Evolutionary conservation across 2,113 vertebrate species (phyloP).

Genomic region (Ornithorhynchus anatinus): DNA sequence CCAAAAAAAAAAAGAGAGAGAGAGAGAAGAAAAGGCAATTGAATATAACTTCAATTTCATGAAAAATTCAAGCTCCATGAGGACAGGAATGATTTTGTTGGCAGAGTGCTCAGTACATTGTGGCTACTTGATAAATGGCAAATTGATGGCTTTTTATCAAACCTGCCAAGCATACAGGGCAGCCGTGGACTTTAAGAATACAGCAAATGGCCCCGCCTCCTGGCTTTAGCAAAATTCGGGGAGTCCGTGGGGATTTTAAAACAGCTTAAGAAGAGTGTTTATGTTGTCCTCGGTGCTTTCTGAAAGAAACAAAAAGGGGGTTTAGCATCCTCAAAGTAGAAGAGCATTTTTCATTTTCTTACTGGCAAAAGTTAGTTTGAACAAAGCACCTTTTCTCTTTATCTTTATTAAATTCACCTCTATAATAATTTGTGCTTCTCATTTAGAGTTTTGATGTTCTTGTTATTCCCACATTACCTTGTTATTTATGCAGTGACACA

Average conservation of each 20-base stretch:
- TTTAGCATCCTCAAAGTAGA: constrained; percentile 10
- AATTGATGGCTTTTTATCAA: not conserved
- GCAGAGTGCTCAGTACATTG: not conserved
- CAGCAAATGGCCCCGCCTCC: not conserved
- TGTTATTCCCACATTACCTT: constrained; percentile 2
- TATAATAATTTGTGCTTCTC: constrained; percentile 6
- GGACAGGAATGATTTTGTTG: not conserved
- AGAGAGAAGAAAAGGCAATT: not conserved
- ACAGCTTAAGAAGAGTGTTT: not conserved
- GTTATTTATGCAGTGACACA: constrained; percentile 8
- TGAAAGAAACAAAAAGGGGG: not conserved
- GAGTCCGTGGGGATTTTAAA: not conserved
- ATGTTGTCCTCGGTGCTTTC: constrained; percentile 15
- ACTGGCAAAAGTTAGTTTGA: constrained; percentile 2
- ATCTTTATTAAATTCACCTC: constrained; percentile 29
- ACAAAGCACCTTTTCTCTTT: constrained; percentile 7
- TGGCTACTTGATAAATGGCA: constrained; percentile 6
- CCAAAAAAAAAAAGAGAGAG: not conserved
- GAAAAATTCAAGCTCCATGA: constrained; percentile 16
- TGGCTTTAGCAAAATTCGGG: not conserved
- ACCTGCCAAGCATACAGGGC: not conserved
- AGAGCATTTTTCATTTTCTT: not conserved
- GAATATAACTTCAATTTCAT: not conserved
- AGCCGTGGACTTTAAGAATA: not conserved
- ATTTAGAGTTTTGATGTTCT: not conserved